Conservation (phyloP, 2,888 invertebrate species). For the Chymomyza procnemis region DNA sequence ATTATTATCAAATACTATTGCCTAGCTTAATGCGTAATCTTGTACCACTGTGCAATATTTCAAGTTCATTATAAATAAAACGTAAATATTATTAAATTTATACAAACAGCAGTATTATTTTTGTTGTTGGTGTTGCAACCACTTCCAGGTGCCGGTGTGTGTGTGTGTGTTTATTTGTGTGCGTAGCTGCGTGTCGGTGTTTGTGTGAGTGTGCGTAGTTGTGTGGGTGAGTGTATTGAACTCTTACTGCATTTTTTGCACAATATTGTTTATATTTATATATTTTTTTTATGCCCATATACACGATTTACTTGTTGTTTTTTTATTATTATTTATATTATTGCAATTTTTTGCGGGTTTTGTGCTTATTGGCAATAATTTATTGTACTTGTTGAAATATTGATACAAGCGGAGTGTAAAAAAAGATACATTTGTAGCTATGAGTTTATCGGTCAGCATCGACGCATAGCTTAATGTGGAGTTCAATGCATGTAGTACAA, state of each 20-base stretch:
- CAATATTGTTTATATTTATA: conserved; percentile 38
- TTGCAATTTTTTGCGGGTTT: conserved; percentile 31
- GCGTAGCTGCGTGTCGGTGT: conserved; percentile 33
- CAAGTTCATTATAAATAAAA: conserved; percentile 71
- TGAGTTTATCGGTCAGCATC: conserved; percentile 37
- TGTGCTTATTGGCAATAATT: conserved; percentile 31
- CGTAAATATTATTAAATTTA: conserved; percentile 71
- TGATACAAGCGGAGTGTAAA: too few relatives aligned
- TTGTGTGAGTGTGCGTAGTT: conserved; percentile 7
- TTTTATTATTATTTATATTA: conserved; percentile 38
- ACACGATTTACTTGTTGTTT: conserved; percentile 3
- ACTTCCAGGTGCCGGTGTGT: background rate
- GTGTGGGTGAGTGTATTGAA: conserved; percentile 60
- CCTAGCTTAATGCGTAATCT: background rate
- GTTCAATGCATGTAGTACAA: too few relatives aligned
- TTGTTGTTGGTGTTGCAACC: background rate
- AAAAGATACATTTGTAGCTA: background rate
- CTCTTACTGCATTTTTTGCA: conserved; percentile 68
- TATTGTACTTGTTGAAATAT: conserved; percentile 2
- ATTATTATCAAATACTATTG: background rate
- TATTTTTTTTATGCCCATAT: conserved; percentile 6
- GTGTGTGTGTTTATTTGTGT: conserved; percentile 18
- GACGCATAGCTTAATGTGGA: background rate
- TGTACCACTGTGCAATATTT: conserved; percentile 41
- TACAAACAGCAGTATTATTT: conserved; percentile 41